phyloP scores from a whole-genome alignment of 2,797 vertebrate species.

The Paratrypauchen microcephalus region DNA sequence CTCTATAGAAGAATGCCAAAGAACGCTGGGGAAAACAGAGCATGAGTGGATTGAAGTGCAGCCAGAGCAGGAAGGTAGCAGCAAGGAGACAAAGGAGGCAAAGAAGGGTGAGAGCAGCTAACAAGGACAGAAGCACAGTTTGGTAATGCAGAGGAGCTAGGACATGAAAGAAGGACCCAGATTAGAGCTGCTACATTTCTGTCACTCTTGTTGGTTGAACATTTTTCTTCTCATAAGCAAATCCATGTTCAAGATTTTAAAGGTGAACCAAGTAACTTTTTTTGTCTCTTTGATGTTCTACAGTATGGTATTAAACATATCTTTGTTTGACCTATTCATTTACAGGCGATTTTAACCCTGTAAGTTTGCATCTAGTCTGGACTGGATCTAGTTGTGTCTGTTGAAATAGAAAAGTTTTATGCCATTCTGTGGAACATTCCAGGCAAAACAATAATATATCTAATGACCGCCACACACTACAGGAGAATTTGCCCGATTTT shows the following conservation, averaged over 20 bases:
- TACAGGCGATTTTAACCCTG: not conserved
- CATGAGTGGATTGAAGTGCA: slow-evolving; percentile 41
- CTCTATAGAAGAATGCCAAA: slow-evolving; percentile 38
- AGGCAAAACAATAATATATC: too few relatives aligned
- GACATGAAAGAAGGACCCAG: slow-evolving; percentile 25
- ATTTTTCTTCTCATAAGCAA: not conserved
- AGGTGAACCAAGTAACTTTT: not conserved
- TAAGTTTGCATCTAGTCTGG: too few relatives aligned
- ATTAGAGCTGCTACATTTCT: slow-evolving; percentile 41
- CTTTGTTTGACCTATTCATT: too few relatives aligned
- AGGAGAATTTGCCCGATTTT: too few relatives aligned
- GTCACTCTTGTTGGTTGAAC: not conserved
- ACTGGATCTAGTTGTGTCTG: too few relatives aligned
- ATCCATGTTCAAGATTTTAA: not conserved
- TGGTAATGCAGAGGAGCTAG: slow-evolving; percentile 21
- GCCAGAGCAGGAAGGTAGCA: slow-evolving; percentile 38
- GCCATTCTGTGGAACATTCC: too few relatives aligned
- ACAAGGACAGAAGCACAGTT: slow-evolving; percentile 17
- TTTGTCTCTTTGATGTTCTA: not conserved
- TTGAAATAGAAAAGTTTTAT: too few relatives aligned
- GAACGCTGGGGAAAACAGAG: slow-evolving; percentile 20
- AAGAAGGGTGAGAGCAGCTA: slow-evolving; percentile 22
- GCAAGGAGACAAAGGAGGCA: slow-evolving; percentile 20
- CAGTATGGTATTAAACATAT: not conserved
- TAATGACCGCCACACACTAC: too few relatives aligned